Conservation (phyloP, 2,113 vertebrate genomes). For the Chamaea fasciata region DNA sequence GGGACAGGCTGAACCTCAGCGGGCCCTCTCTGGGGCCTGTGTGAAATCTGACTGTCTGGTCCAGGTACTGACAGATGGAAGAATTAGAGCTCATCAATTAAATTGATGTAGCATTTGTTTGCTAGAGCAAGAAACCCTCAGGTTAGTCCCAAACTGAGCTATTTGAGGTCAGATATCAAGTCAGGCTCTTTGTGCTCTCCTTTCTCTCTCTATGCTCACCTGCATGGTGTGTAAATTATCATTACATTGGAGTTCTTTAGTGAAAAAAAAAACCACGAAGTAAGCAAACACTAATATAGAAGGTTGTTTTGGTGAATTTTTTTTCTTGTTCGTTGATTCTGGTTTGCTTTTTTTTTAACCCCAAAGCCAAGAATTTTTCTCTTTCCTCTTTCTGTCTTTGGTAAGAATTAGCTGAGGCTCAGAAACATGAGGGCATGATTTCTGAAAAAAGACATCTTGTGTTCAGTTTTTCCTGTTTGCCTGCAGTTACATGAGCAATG, state of each 20-base stretch:
- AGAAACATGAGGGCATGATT: background rate
- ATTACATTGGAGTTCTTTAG: background rate
- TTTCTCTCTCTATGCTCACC: fast-evolving
- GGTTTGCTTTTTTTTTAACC: background rate
- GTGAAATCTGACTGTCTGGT: background rate
- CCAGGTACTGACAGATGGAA: background rate
- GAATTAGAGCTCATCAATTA: background rate
- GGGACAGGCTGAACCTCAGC: fast-evolving
- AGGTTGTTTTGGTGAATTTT: background rate
- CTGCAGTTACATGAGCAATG: background rate
- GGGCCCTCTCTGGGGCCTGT: fast-evolving
- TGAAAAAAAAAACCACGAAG: background rate
- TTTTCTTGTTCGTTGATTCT: fast-evolving
- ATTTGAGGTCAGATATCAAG: background rate
- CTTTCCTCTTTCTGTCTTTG: background rate
- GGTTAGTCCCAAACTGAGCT: background rate
- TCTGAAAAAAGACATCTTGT: background rate
- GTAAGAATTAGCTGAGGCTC: background rate
- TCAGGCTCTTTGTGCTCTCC: background rate
- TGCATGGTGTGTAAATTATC: background rate
- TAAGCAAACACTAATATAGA: background rate
- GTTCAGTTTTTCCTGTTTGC: background rate
- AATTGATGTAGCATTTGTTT: background rate
- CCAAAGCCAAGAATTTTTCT: background rate
- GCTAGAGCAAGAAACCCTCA: background rate